These are phyloP conservation scores for Dicrostonyx torquatus DNA, from an alignment of 2,797 vertebrate species.

Conservation along the genomic window DNA sequence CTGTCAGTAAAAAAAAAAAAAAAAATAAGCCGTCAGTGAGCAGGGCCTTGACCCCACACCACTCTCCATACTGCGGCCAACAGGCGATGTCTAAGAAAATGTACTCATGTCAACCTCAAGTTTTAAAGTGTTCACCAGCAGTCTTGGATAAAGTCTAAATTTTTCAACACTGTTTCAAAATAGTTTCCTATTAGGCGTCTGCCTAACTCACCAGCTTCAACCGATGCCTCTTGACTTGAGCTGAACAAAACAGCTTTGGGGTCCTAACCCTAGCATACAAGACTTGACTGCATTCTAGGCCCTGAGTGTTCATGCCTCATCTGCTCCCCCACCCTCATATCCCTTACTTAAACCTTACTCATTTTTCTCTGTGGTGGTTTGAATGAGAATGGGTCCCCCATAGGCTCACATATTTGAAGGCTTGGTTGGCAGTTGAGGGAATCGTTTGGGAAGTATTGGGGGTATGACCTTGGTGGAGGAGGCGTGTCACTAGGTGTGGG, in stretches of 20 bases:
- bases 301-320: neutral
- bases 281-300: neutral
- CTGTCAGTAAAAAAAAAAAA: neutral
- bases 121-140: constrained; percentile 2
- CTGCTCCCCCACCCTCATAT: too few relatives aligned
- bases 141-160: neutral
- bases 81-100: neutral
- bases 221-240: neutral
- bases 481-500: neutral
- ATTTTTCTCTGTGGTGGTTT: neutral
- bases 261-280: neutral
- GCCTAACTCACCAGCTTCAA: neutral
- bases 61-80: neutral
- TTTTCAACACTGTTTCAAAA: neutral
- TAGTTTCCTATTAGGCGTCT: neutral
- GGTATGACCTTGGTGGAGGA: neutral
- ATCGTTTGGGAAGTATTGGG: neutral
- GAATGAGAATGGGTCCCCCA: neutral
- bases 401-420: neutral
- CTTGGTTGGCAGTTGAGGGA: neutral
- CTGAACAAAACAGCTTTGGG: neutral
- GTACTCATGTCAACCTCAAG: neutral
- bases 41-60: neutral
- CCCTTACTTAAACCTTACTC: neutral
- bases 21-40: neutral